Percentiles rank a stretch among this genome's conserved stretches.
phyloP scores from a whole-genome alignment of 2,797 vertebrate species.

The Lemur catta region DNA sequence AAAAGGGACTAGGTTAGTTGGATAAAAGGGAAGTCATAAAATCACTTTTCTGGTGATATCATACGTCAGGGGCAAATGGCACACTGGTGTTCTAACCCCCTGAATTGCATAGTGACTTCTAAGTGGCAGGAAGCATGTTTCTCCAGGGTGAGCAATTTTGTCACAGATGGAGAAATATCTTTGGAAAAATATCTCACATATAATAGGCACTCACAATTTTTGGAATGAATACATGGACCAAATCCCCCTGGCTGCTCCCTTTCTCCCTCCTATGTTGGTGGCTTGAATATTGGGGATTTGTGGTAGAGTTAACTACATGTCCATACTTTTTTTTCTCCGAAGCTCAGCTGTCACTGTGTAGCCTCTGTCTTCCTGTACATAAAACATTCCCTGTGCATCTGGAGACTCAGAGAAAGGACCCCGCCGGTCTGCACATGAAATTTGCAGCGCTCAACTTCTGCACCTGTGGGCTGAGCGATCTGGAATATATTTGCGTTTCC shows the following conservation, averaged over 20 bases:
- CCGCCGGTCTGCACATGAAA: slow-evolving; percentile 53
- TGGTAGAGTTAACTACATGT: slow-evolving; percentile 61
- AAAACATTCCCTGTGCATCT: slow-evolving; percentile 69
- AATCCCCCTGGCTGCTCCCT: slow-evolving; percentile 7
- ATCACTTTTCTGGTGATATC: slow-evolving; percentile 17
- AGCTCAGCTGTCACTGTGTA: slow-evolving; percentile 66
- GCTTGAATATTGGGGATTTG: slow-evolving; percentile 58
- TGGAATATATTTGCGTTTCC: slow-evolving; percentile 69
- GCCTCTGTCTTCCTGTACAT: slow-evolving; percentile 72
- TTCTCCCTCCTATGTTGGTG: slow-evolving; percentile 65
- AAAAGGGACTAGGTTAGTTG: background rate
- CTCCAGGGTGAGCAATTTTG: slow-evolving; percentile 39
- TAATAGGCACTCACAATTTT: slow-evolving; percentile 38
- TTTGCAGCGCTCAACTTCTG: slow-evolving; percentile 55
- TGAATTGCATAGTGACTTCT: slow-evolving; percentile 7
- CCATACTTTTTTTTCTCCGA: slow-evolving; percentile 51
- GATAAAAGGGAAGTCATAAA: slow-evolving; percentile 35
- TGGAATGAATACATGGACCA: slow-evolving; percentile 26
- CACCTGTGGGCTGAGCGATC: slow-evolving; percentile 73
- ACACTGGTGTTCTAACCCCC: background rate
- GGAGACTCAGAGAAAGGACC: slow-evolving; percentile 69
- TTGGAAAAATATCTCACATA: slow-evolving; percentile 37
- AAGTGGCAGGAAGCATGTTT: slow-evolving; percentile 49
- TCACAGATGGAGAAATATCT: slow-evolving; percentile 42
- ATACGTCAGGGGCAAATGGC: background rate